Percentiles rank a stretch among this genome's conserved stretches.
Evolutionary conservation across 2,113 vertebrate genomes (phyloP).

Genomic region (Orcinus orca): DNA sequence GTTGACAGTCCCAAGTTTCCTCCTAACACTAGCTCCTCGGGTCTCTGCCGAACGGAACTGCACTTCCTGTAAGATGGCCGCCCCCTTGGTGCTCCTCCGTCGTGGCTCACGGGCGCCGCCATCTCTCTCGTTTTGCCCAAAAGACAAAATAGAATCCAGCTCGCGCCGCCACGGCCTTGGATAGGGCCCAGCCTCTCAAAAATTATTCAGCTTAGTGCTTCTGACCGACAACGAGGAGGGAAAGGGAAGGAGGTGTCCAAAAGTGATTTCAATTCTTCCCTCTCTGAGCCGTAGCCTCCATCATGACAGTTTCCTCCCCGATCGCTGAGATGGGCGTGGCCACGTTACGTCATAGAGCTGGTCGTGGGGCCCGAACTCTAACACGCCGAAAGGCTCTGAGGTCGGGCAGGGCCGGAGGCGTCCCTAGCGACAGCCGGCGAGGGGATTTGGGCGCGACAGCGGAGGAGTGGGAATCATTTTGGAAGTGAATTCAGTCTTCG

Average conservation of each 20-base stretch:
- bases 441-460: accelerated
- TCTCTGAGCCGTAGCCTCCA: accelerated
- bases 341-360: not conserved
- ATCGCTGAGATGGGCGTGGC: not conserved
- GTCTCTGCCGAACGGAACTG: accelerated
- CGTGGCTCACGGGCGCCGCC: not conserved
- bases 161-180: not conserved
- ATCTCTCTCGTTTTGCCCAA: not conserved
- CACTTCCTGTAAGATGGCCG: not conserved
- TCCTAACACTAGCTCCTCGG: accelerated
- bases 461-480: accelerated
- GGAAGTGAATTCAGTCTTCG: not conserved
- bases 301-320: accelerated
- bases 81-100: accelerated
- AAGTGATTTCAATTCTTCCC: accelerated
- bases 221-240: accelerated
- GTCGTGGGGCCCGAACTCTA: accelerated
- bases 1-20: accelerated
- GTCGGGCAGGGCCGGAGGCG: accelerated
- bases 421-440: accelerated
- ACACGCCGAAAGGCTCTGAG: accelerated
- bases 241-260: not conserved
- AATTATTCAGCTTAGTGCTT: not conserved
- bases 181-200: no score
- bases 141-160: not conserved